Evolutionary conservation across 2,888 invertebrate species (phyloP).

Genomic region (Hydrotaea diabolus): DNA sequence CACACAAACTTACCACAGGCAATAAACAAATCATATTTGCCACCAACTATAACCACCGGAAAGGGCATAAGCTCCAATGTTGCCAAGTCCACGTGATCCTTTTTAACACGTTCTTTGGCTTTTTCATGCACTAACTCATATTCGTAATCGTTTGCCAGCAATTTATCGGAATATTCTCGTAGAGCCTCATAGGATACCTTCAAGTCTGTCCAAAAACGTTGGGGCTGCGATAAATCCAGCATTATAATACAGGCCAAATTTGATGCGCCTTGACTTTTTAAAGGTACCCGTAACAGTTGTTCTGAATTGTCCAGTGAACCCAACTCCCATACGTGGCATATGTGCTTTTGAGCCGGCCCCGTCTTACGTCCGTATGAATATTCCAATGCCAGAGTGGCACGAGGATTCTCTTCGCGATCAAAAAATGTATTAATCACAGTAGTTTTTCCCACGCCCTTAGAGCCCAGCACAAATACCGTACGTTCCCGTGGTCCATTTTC

Average conservation of each 20-base stretch:
- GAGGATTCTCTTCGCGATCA: slow-evolving; percentile 87
- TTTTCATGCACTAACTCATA: slow-evolving; percentile 72
- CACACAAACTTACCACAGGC: slow-evolving; percentile 83
- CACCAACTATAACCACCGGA: slow-evolving; percentile 89
- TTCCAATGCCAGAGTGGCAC: slow-evolving; percentile 91
- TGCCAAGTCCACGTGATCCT: slow-evolving; percentile 73
- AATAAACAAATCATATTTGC: slow-evolving; percentile 93
- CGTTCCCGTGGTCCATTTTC: slow-evolving; percentile 80
- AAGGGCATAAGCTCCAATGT: slow-evolving; percentile 82
- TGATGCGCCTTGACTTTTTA: slow-evolving; percentile 79
- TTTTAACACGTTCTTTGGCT: slow-evolving; percentile 74
- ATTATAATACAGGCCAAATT: slow-evolving; percentile 86
- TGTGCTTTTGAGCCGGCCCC: slow-evolving; percentile 77
- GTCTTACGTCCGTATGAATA: slow-evolving; percentile 91
- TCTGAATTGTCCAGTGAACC: slow-evolving; percentile 83
- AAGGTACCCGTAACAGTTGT: slow-evolving; percentile 80
- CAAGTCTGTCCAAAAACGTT: slow-evolving; percentile 86
- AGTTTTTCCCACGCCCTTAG: slow-evolving; percentile 88
- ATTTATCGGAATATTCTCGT: slow-evolving; percentile 70
- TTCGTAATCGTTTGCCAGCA: slow-evolving; percentile 75
- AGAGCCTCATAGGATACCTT: slow-evolving; percentile 81
- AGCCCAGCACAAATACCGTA: slow-evolving; percentile 86
- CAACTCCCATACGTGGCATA: slow-evolving; percentile 93
- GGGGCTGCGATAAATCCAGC: slow-evolving; percentile 89
- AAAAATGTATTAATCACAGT: slow-evolving; percentile 89